Percentiles rank a stretch among this genome's conserved stretches.
Evolutionary conservation across 2,797 vertebrate genomes (phyloP).

Genomic region (Meda fulgida): DNA sequence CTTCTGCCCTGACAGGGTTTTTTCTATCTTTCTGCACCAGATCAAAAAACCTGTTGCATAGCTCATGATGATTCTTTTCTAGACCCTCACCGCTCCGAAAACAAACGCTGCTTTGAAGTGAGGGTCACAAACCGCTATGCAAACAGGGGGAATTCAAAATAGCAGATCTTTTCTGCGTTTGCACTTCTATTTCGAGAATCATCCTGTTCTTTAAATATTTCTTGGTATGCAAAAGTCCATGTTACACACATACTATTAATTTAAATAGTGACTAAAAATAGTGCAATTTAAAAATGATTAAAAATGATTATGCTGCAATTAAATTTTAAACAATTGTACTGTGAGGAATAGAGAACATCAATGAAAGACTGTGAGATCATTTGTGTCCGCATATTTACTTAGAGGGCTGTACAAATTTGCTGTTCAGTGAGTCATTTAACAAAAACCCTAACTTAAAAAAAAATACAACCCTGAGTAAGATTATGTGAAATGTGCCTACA

Average conservation of each 20-base stretch:
- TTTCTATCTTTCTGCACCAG: conserved; percentile 40
- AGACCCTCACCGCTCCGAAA: conserved; percentile 36
- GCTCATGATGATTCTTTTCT: conserved; percentile 37
- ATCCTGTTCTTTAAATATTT: neutral
- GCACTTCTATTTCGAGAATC: conserved; percentile 24
- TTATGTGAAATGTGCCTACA: neutral
- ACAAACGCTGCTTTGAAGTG: conserved; percentile 41
- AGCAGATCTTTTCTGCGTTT: neutral
- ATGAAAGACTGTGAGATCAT: conserved; percentile 1
- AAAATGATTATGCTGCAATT: neutral
- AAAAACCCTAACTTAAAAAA: neutral
- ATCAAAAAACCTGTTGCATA: conserved; percentile 51
- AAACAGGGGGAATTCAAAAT: conserved; percentile 13
- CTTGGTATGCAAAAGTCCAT: neutral
- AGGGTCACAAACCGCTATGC: neutral
- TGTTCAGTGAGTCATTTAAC: conserved; percentile 5
- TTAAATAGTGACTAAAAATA: neutral
- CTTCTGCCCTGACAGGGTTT: conserved; percentile 23
- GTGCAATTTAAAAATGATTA: neutral
- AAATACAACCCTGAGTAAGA: conserved; percentile 1
- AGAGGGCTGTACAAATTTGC: conserved; percentile 1
- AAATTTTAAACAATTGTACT: neutral
- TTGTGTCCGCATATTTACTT: neutral
- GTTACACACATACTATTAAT: neutral
- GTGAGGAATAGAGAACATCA: neutral